Percentiles rank a stretch among this genome's conserved stretches.
phyloP scores from a whole-genome alignment of 2,113 vertebrate species.

The Xyliphius kryptos region DNA sequence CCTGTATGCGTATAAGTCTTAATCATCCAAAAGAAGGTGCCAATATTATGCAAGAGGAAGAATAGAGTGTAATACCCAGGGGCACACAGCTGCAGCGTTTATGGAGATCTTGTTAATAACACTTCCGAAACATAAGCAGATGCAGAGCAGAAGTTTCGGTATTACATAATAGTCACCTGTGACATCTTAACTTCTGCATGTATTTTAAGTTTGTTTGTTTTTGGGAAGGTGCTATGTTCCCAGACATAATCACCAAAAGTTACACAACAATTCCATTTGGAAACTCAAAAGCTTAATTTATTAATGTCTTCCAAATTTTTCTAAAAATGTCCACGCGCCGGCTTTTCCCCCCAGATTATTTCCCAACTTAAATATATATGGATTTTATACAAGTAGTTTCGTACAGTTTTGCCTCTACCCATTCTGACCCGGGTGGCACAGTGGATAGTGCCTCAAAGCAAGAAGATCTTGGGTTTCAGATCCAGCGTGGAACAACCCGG shows the following conservation, averaged over 20 bases:
- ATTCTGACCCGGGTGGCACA: too few relatives aligned
- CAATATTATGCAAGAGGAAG: background rate
- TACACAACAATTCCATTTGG: too few relatives aligned
- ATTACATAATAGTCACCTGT: slow-evolving; percentile 8
- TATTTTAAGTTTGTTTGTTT: background rate
- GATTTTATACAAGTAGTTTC: slow-evolving; percentile 53
- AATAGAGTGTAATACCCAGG: slow-evolving; percentile 1
- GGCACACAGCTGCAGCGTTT: slow-evolving; percentile 12
- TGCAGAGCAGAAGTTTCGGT: background rate
- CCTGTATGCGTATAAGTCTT: too few relatives aligned
- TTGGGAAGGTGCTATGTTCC: too few relatives aligned
- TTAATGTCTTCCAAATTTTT: background rate
- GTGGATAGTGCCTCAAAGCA: too few relatives aligned
- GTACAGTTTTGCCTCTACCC: slow-evolving; percentile 58
- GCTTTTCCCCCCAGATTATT: slow-evolving; percentile 9
- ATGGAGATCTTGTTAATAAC: background rate
- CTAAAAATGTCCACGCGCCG: too few relatives aligned
- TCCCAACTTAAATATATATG: slow-evolving; percentile 56
- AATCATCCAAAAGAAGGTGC: too few relatives aligned
- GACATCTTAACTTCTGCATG: background rate
- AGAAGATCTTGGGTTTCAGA: too few relatives aligned
- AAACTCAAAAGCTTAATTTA: background rate
- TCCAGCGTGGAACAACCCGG: too few relatives aligned
- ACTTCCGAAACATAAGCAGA: background rate
- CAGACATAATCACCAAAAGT: too few relatives aligned